Evolutionary conservation across 1,140 invertebrate genomes (phyloP).

Genomic region (Cotesia typhae): DNA sequence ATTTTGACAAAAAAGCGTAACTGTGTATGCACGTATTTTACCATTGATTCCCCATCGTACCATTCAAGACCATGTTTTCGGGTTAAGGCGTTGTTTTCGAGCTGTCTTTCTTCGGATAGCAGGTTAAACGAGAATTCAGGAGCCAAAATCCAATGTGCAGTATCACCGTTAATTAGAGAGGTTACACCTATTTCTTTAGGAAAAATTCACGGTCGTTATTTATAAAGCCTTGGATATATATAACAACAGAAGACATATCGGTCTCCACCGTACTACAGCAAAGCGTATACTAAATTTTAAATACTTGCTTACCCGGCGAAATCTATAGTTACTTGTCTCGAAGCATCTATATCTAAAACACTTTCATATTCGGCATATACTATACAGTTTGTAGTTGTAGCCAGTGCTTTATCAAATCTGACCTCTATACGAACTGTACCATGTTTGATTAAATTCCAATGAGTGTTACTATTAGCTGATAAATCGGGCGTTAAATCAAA

Average conservation of each 20-base stretch:
- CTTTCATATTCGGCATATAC: slow-evolving; percentile 33
- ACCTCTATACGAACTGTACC: slow-evolving; percentile 51
- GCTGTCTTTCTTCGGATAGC: neutral
- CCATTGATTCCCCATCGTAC: neutral
- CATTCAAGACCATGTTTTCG: slow-evolving; percentile 6
- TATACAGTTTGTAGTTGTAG: slow-evolving; percentile 40
- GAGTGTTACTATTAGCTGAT: slow-evolving; percentile 46
- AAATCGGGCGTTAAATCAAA: slow-evolving; percentile 57
- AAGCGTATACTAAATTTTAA: too few species aligned
- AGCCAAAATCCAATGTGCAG: neutral
- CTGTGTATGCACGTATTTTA: neutral
- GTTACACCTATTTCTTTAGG: too few species aligned
- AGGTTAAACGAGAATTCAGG: neutral
- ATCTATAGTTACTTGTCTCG: slow-evolving; percentile 28
- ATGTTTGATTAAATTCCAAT: slow-evolving; percentile 54
- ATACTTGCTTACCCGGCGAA: slow-evolving; percentile 12
- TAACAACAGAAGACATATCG: too few species aligned
- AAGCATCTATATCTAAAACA: slow-evolving; percentile 27
- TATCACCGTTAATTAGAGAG: too few species aligned
- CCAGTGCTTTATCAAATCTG: slow-evolving; percentile 46
- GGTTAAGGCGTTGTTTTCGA: neutral
- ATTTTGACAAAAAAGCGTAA: neutral
- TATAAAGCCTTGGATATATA: too few species aligned
- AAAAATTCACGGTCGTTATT: too few species aligned
- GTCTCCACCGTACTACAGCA: too few species aligned